These are phyloP conservation scores for Tokudaia tokunoshimensis DNA, from an alignment of 2,797 vertebrate genomes.

Conservation along the genomic window DNA sequence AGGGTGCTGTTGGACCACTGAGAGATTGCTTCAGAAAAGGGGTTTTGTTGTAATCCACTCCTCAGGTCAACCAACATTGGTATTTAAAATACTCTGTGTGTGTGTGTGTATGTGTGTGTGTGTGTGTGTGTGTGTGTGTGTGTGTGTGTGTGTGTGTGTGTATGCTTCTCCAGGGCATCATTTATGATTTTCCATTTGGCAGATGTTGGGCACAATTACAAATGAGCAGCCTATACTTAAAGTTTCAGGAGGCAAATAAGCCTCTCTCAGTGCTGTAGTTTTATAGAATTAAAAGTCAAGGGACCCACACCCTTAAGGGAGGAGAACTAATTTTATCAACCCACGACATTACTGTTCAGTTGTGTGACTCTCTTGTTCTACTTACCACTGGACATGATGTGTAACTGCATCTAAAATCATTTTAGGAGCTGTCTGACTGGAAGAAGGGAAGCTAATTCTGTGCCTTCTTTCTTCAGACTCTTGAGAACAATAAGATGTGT, in stretches of 20 bases:
- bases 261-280: not conserved
- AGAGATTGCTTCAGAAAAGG: not conserved
- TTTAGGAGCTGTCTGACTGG: not conserved
- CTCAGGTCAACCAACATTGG: slow-evolving; percentile 4
- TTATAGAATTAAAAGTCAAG: not conserved
- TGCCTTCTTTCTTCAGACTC: not conserved
- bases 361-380: not conserved
- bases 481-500: not conserved
- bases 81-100: not conserved
- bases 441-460: not conserved
- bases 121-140: not conserved
- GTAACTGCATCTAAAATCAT: not conserved
- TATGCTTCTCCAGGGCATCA: not conserved
- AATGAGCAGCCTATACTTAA: not conserved
- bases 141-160: no score
- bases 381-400: not conserved
- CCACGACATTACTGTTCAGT: not conserved
- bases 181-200: not conserved
- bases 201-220: not conserved
- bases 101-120: not conserved
- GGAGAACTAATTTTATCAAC: not conserved
- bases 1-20: slow-evolving; percentile 71
- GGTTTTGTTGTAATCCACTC: not conserved
- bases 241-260: not conserved
- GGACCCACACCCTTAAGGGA: rapidly evolving